Conservation (phyloP, 2,113 vertebrate species). For the Engraulis encrasicolus region DNA sequence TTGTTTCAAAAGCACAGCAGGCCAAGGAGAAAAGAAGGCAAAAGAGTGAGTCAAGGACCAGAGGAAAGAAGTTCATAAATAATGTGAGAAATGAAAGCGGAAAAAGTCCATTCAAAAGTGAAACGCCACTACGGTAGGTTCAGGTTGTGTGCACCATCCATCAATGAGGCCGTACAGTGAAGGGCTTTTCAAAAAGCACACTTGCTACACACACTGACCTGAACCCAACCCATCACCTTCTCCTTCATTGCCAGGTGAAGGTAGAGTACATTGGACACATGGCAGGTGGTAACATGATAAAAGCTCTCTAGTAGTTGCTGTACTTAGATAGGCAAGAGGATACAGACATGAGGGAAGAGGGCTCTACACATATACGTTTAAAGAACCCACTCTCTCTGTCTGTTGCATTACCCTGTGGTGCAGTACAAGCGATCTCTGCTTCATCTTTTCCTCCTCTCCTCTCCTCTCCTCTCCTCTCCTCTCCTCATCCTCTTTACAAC, state of each 20-base stretch:
- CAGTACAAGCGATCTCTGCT: too few relatives aligned
- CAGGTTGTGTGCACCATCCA: neutral
- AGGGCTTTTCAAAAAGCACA: neutral
- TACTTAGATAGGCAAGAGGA: neutral
- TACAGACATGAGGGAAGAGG: neutral
- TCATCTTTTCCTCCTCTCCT: neutral
- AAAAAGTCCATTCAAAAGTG: conserved; percentile 35
- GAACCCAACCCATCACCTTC: neutral
- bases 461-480: neutral
- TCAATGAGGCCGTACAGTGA: neutral
- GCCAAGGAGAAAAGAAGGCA: conserved; percentile 40
- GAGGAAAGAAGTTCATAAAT: conserved; percentile 54
- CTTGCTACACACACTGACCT: neutral
- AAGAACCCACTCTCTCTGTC: neutral
- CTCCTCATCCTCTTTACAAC: neutral
- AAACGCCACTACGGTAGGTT: neutral
- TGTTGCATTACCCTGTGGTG: too few relatives aligned
- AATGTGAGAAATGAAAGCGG: conserved; percentile 64
- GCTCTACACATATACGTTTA: neutral
- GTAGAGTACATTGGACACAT: neutral
- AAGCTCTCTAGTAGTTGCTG: neutral
- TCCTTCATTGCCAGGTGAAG: neutral
- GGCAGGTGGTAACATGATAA: neutral
- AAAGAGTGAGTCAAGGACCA: conserved; percentile 29
- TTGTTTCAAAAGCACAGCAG: conserved; percentile 51